Evolutionary conservation across 2,113 vertebrate species (phyloP), one percentile per base, ranked within the genome.

Genomic region (Emberiza fucata): DNA sequence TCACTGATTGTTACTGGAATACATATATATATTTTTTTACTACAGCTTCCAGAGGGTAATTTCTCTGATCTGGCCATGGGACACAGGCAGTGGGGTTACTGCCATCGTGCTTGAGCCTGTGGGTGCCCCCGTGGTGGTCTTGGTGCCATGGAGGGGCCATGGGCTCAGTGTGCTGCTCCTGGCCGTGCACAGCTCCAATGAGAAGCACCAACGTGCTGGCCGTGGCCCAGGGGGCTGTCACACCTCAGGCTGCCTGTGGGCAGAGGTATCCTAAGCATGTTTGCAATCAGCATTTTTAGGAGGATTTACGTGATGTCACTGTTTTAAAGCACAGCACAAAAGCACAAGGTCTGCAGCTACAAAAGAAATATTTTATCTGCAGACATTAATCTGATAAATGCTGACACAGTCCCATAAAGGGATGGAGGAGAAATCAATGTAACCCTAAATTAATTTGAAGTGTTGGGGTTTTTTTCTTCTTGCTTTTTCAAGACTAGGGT

Each of bases 101-200:
- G 83, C 44, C 14, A 6, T 65, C n/a, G 1, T 6, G n/a, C 18
- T 11, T 28, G 59, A 90, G 21, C 4, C 2, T 54, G 25, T 45
- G 9, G 40, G 35, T 69, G 40, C 25, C 18, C 22, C 39, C 7
- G 2, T 3, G 2, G 20, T 37, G 66, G 27, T 47, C 39, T 65
- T 1, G 2, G 28, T 66, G 73, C 51, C 51, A 3, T 2, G 12
- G 22, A 86, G 72, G 22, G 15, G 22, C 14, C 0, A 1, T 33
- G 65, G 71, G 19, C 24, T 91, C 31, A 16, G 9, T 3, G 0
- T 37, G 39, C 17, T 78, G 50, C 60, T 81, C 50, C 64, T 60
- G 50, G 44, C 64, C 0, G 0, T n/a, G 64, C 5, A 1, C 12
- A 45, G 56, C 65, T 60, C 45, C 20, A 5, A 0, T 14, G 37